These are phyloP conservation scores for Vannuccia rotundouncinata DNA, from an alignment of 2,888 invertebrate genomes.

Conservation along the genomic window DNA sequence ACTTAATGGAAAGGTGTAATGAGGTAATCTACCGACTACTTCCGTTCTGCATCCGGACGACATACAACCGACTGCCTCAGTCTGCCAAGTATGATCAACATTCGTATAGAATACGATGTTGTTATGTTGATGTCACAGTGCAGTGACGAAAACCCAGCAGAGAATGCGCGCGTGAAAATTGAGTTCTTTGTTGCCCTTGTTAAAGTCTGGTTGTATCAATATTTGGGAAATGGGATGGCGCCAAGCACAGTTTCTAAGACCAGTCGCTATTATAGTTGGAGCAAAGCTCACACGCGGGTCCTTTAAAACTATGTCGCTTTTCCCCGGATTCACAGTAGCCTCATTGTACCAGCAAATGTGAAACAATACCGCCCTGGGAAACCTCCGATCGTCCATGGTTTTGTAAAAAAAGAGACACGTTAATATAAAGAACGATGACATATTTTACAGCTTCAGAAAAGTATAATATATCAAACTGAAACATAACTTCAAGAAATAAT, in stretches of 20 bases:
- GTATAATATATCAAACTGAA: not conserved
- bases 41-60: not conserved
- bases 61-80: not conserved
- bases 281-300: conserved; percentile 12
- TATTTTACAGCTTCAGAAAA: no score
- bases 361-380: conserved; percentile 1
- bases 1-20: not conserved
- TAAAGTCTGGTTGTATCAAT: not conserved
- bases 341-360: not conserved
- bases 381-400: not conserved
- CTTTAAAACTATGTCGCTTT: conserved; percentile 1
- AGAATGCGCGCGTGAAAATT: conserved; percentile 16
- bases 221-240: conserved; percentile 14
- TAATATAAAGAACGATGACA: not conserved
- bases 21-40: conserved; percentile 17
- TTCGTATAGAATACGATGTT: not conserved
- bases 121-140: no score
- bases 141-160: not conserved
- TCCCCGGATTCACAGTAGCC: not conserved
- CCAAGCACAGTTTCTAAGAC: conserved; percentile 4
- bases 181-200: not conserved
- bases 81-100: no score
- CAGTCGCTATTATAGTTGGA: not conserved
- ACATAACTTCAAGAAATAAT: no score
- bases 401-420: not conserved